Evolutionary conservation across 2,797 vertebrate species (phyloP), one percentile per base, ranked within the genome.

Genomic region (Gobionotothen gibberifrons): DNA sequence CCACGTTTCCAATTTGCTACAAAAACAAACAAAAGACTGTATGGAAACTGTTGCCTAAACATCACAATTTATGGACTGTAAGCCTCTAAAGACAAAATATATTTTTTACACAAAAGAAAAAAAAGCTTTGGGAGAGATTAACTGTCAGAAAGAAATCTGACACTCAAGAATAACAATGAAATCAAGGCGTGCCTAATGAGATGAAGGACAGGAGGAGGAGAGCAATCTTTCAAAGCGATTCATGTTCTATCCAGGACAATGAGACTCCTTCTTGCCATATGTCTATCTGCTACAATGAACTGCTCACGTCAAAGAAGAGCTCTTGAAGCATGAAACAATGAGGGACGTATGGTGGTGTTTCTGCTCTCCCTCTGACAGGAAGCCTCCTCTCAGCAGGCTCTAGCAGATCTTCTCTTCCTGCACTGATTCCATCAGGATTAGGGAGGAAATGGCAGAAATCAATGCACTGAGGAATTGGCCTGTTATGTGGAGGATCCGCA

Each of bases 341-440:
- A 73, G 47, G 55, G 58, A 51, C 4, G 42, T 59, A 62, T 32
- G 59, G 54, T 52, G 39, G 39, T 57, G 47, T 72, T 64, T 81
- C 79, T 78, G 59, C 52, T 72, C 51, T 67, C 48, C n/a, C 19
- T 84, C 81, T 80, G 75, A 65, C 75, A 67, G 70, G 54, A 75
- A 57, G 65, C 43, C 26, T 39, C 46, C 71, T 79, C 71, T 75
- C 65, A 71, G 70, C 62, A 66, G 74, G 60, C 72, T 44, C 43
- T 21, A 49, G 52, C 59, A 72, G 72, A 68, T 73, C 62, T 67
- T 72, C 32, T 73, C 59, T 64, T 9, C 29, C 59, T 43, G 78
- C 51, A 49, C 71, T 67, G 65, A 86, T 82, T 87, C 85, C 65
- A 86, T 86, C 81, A 82, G 84, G 88, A 90, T 91, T 84, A 87